Evolutionary conservation across 2,797 vertebrate species (phyloP).

Genomic region (Danio albolineatus): DNA sequence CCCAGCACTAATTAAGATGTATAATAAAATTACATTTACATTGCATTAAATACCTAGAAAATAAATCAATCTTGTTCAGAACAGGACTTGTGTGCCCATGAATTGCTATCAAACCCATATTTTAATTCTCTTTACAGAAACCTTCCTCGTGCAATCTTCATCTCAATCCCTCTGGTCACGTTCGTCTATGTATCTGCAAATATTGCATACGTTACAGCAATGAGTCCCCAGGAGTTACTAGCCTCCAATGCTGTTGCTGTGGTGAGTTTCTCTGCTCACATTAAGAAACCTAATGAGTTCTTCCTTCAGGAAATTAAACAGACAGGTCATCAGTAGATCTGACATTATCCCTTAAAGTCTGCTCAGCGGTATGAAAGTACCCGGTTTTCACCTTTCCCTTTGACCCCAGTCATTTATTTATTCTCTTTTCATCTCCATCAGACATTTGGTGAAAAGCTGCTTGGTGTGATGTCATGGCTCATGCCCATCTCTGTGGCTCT

Average conservation of each 20-base stretch:
- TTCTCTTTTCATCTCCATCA: constrained; percentile 54
- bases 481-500: constrained; percentile 85
- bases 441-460: constrained; percentile 84
- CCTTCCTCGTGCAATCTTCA: constrained; percentile 86
- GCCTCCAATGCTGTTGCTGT: constrained; percentile 86
- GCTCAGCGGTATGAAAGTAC: neutral
- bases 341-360: constrained; percentile 1
- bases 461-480: constrained; percentile 84
- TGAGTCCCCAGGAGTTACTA: constrained; percentile 87
- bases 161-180: constrained; percentile 88
- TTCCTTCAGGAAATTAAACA: neutral
- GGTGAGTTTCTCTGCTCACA: constrained; percentile 70
- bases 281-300: neutral
- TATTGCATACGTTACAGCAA: constrained; percentile 85
- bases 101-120: neutral
- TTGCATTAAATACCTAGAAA: neutral
- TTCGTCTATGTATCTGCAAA: constrained; percentile 87
- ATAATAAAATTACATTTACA: neutral
- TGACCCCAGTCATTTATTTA: neutral
- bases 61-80: neutral
- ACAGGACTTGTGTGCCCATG: neutral
- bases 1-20: no score
- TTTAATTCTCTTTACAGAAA: constrained; percentile 74
- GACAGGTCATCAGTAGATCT: neutral
- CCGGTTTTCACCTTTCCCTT: neutral